Evolutionary conservation across 2,113 vertebrate species (phyloP).

Genomic region (Sinocyclocheilus anophthalmus): DNA sequence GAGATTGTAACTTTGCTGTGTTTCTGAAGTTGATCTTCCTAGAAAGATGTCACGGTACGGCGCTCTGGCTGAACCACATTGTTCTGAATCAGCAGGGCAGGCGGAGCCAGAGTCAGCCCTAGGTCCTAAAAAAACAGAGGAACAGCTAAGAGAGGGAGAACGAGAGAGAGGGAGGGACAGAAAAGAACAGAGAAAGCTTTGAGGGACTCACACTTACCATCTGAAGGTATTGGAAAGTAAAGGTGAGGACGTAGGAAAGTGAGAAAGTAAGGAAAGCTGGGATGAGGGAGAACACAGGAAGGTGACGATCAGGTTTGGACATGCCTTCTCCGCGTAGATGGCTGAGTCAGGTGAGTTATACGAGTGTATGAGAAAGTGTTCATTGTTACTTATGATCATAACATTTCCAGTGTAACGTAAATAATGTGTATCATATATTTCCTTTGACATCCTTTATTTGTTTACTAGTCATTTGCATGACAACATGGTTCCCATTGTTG

Average conservation of each 20-base stretch:
- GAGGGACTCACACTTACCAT: neutral
- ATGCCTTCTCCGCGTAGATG: slow-evolving; percentile 86
- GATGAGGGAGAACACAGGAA: neutral
- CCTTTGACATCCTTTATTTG: neutral
- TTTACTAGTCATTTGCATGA: neutral
- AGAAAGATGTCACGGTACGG: neutral
- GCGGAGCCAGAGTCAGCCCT: neutral
- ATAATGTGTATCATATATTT: neutral
- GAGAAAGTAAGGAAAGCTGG: neutral
- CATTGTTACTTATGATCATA: neutral
- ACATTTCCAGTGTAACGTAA: neutral
- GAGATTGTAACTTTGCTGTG: slow-evolving; percentile 13
- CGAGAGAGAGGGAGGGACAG: neutral
- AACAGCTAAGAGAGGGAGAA: neutral
- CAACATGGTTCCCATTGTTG: neutral
- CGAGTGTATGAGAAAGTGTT: neutral
- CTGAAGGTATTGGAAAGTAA: neutral
- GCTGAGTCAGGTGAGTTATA: slow-evolving; percentile 82
- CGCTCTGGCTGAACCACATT: slow-evolving; percentile 16
- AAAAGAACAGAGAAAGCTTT: slow-evolving; percentile 14
- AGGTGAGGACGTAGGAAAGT: neutral
- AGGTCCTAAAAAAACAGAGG: neutral
- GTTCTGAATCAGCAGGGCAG: slow-evolving; percentile 17
- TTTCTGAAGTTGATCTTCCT: slow-evolving; percentile 3
- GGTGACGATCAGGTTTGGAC: slow-evolving; percentile 48